Conservation (phyloP, 2,888 invertebrate species). For the Archips crataeganus region DNA sequence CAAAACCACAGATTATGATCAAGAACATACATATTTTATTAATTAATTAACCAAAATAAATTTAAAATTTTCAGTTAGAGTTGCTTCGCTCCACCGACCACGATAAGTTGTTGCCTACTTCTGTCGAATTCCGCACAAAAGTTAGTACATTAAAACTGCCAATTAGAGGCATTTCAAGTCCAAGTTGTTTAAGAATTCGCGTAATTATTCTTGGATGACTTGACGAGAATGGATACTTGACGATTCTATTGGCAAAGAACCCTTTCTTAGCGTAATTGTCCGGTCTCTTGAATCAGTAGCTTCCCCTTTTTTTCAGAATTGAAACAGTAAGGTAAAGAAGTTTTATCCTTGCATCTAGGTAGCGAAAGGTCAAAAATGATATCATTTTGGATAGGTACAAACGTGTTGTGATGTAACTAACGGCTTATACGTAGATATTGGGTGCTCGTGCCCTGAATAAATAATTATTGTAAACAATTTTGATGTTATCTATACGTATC, state of each 20-base stretch:
- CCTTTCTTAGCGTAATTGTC: slow-evolving; percentile 35
- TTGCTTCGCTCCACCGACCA: slow-evolving; percentile 79
- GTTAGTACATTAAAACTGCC: slow-evolving; percentile 85
- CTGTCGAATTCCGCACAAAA: slow-evolving; percentile 80
- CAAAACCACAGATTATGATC: neutral
- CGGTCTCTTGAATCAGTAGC: slow-evolving; percentile 23
- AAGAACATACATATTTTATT: slow-evolving; percentile 40
- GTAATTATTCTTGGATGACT: slow-evolving; percentile 82
- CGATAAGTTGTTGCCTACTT: slow-evolving; percentile 82
- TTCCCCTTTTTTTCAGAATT: neutral
- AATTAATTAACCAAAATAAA: slow-evolving; percentile 75
- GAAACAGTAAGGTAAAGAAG: neutral
- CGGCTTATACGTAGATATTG: slow-evolving; percentile 23
- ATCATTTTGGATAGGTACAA: neutral
- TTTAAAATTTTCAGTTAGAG: slow-evolving; percentile 77
- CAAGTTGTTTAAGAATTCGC: slow-evolving; percentile 82
- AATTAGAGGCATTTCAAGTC: slow-evolving; percentile 84
- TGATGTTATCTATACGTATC: slow-evolving; percentile 39
- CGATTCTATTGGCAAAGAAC: slow-evolving; percentile 44
- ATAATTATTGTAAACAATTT: slow-evolving; percentile 42
- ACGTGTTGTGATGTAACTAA: slow-evolving; percentile 22
- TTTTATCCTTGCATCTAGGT: neutral
- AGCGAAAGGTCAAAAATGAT: neutral
- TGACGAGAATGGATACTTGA: slow-evolving; percentile 67
- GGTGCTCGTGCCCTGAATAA: slow-evolving; percentile 37